Evolutionary conservation across 2,113 vertebrate species (phyloP).

Genomic region (Potamarius usumacintae): DNA sequence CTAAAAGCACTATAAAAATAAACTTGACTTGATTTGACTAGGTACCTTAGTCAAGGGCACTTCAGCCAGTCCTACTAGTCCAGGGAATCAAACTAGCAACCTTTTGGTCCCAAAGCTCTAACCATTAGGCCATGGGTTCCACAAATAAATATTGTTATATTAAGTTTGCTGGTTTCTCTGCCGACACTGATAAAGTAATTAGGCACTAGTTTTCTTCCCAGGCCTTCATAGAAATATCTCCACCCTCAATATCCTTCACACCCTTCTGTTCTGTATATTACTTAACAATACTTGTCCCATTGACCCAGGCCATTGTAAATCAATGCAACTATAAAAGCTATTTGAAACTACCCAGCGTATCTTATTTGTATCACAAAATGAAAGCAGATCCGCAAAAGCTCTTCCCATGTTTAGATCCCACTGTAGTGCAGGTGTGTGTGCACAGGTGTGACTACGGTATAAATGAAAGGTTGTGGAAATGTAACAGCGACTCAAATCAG

Average conservation of each 20-base stretch:
- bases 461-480: not conserved
- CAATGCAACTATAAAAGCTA: not conserved
- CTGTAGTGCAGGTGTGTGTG: not conserved
- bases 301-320: not conserved
- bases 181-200: not conserved
- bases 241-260: not conserved
- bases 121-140: no score
- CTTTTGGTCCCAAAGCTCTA: no score
- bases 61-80: no score
- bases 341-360: not conserved
- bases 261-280: not conserved
- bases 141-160: not conserved
- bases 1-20: no score
- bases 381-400: not conserved
- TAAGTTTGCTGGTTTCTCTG: not conserved
- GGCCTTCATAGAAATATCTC: no score
- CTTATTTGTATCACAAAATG: not conserved
- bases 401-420: not conserved
- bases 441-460: not conserved
- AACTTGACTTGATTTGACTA: no score
- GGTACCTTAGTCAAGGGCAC: no score
- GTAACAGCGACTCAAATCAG: not conserved
- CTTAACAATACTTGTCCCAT: not conserved
- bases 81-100: no score
- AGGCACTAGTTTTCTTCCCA: not conserved